These are phyloP conservation scores for Diplazon laetatorius DNA, from an alignment of 2,888 invertebrate species.

Conservation along the genomic window DNA sequence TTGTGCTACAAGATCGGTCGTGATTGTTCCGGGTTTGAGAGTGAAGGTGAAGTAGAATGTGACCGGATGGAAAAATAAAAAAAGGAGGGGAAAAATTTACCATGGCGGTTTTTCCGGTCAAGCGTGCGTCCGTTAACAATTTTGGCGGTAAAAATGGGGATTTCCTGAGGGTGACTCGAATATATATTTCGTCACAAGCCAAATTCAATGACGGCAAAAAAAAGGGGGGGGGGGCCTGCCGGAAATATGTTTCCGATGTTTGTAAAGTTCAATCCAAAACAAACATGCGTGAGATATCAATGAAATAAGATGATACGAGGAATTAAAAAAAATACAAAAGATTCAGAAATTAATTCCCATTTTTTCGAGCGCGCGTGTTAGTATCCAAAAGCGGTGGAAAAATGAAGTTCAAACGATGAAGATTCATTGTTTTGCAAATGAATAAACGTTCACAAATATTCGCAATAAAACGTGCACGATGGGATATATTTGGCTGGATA, in stretches of 20 bases:
- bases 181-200: not conserved
- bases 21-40: constrained; percentile 38
- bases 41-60: constrained; percentile 2
- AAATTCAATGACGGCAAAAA: not conserved
- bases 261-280: not conserved
- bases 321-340: not conserved
- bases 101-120: constrained; percentile 1
- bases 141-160: not conserved
- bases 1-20: constrained; percentile 38
- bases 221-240: not conserved
- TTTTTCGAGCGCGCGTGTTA: constrained; percentile 38
- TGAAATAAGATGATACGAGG: not conserved
- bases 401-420: constrained; percentile 56
- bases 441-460: constrained; percentile 53
- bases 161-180: not conserved
- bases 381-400: constrained; percentile 19
- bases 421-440: constrained; percentile 1
- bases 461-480: constrained; percentile 69
- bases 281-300: not conserved
- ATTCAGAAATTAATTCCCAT: constrained; percentile 12
- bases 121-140: not conserved
- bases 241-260: constrained; percentile 4
- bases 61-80: constrained; percentile 25
- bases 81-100: too few species aligned
- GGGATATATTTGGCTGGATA: constrained; percentile 65